phyloP scores from a whole-genome alignment of 2,797 vertebrate species.

The Fringilla coelebs region DNA sequence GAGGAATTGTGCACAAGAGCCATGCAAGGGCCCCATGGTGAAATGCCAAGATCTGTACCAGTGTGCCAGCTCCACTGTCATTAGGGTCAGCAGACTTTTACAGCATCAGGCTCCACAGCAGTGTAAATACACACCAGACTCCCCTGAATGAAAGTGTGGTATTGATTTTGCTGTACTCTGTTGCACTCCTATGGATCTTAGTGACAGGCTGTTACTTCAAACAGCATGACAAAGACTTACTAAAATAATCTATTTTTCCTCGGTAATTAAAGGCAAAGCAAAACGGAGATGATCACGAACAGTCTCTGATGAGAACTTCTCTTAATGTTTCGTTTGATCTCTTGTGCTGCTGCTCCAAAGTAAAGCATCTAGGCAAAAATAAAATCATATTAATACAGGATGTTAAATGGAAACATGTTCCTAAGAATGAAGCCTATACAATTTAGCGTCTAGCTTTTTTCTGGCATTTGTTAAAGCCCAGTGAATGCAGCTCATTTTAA shows the following conservation, averaged over 20 bases:
- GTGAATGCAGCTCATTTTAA: not conserved
- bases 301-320: not conserved
- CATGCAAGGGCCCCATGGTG: not conserved
- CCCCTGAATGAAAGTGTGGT: not conserved
- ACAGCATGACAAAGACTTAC: not conserved
- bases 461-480: not conserved
- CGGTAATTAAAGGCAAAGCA: not conserved
- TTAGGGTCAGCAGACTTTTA: not conserved
- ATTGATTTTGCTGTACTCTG: not conserved
- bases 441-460: not conserved
- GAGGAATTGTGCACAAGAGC: not conserved
- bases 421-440: not conserved
- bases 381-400: not conserved
- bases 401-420: not conserved
- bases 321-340: not conserved
- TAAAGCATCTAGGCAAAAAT: not conserved
- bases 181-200: not conserved
- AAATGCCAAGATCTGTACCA: not conserved
- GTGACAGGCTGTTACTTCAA: not conserved
- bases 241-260: not conserved
- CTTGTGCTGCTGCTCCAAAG: not conserved
- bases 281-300: not conserved
- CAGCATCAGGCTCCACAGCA: not conserved
- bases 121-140: not conserved
- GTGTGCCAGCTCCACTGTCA: not conserved